phyloP scores from a whole-genome alignment of 2,113 vertebrate genomes.

The Nothobranchius furzeri region DNA sequence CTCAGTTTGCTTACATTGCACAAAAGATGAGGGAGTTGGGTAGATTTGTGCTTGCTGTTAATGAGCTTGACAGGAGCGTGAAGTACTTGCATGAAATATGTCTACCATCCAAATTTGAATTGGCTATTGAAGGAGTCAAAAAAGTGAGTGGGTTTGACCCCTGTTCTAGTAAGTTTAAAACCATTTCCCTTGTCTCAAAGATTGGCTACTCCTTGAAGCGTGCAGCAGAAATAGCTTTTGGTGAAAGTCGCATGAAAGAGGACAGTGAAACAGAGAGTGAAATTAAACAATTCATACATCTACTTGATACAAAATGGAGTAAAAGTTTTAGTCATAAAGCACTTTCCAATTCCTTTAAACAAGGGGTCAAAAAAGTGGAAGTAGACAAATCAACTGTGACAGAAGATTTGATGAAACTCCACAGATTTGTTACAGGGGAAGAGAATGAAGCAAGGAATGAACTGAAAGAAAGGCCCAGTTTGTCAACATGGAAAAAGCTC shows the following conservation, averaged over 20 bases:
- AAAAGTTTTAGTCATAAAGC: constrained; percentile 63
- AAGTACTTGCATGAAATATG: constrained; percentile 74
- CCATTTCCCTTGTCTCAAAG: constrained; percentile 65
- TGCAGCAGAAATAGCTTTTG: constrained; percentile 74
- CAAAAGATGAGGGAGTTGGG: constrained; percentile 76
- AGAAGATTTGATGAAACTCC: constrained; percentile 70
- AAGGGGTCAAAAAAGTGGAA: constrained; percentile 55
- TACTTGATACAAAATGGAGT: constrained; percentile 73
- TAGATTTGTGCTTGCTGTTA: constrained; percentile 67
- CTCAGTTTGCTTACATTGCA: constrained; percentile 73
- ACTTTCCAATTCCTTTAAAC: constrained; percentile 38
- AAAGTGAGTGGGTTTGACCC: constrained; percentile 68
- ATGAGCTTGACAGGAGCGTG: constrained; percentile 64
- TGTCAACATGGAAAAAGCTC: constrained; percentile 72
- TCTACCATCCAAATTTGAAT: constrained; percentile 62
- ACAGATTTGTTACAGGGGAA: constrained; percentile 58
- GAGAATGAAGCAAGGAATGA: constrained; percentile 64
- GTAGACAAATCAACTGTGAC: constrained; percentile 65
- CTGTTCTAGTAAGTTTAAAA: constrained; percentile 66
- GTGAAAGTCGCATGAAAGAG: constrained; percentile 73
- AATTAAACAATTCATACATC: constrained; percentile 68
- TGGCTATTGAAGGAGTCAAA: constrained; percentile 74
- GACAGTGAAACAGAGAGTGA: constrained; percentile 63
- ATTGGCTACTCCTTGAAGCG: constrained; percentile 72
- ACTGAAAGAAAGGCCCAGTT: constrained; percentile 60